Evolutionary conservation across 2,113 vertebrate genomes (phyloP), one percentile per base, ranked within the genome.

Genomic region (Phaethornis superciliosus): DNA sequence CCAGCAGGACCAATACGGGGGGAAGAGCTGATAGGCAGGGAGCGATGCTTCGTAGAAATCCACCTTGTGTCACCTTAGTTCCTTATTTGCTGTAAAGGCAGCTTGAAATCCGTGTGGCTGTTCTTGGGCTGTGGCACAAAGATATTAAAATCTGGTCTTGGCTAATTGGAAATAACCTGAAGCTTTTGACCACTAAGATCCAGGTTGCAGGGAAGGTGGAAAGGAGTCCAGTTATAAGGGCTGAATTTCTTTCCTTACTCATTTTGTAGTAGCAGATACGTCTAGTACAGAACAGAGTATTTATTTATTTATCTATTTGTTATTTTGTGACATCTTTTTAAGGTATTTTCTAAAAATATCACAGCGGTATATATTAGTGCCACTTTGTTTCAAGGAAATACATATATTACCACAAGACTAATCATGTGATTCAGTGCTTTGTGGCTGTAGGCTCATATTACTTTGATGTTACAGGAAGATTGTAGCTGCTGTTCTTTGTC

Each of bases 51-150:
- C 67, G 18, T 13, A 71, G 54, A 78, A 89, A 81, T 75, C 16
- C 12, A 18, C 32, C 14, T 33, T 0, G 0, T 80, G 24, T 37
- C 33, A 11, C 20, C 56, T 54, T 18, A 22, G 28, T 19, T 85
- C 19, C 46, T 77, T 82, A 14, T 51, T 88, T 26, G 23, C 27
- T 33, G 5, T 15, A 44, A 7, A 12, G 46, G 26, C n/a, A 84
- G 33, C 40, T 58, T 76, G 49, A 81, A 82, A 72, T 65, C 51
- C 21, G 3, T 0, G 2, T n/a, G n/a, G 46, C 30, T 84, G 3
- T 56, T 80, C 26, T 52, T 28, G 65, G 17, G 37, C 7, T 42
- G 17, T 49, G 13, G 20, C 26, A 51, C 2, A 7, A 65, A 80
- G 42, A 35, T 28, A 51, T 9, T 59, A 55, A 82, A 76, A 82